A percentile compares a stretch with the other conserved stretches of the same genome.
These are phyloP conservation scores for Hemiscyllium ocellatum DNA, from an alignment of 2,113 vertebrate species.

Conservation along the genomic window DNA sequence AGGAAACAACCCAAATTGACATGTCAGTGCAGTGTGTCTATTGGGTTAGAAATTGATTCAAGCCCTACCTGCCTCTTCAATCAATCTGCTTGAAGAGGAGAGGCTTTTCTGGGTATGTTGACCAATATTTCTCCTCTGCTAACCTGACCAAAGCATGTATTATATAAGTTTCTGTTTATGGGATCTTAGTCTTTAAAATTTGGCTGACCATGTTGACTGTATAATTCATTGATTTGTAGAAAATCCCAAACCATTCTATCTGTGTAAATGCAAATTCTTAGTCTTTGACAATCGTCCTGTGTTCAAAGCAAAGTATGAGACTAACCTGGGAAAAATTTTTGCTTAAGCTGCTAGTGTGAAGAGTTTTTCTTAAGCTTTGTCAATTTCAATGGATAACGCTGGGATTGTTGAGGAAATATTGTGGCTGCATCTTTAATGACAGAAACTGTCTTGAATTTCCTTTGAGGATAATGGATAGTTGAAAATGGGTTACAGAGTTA, in stretches of 20 bases:
- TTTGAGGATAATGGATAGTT: neutral
- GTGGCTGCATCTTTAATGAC: neutral
- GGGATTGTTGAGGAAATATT: no score
- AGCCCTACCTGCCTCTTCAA: neutral
- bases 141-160: neutral
- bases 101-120: neutral
- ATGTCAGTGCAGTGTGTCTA: neutral
- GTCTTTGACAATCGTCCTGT: neutral
- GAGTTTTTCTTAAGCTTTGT: neutral
- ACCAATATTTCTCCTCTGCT: neutral
- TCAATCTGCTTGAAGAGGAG: neutral
- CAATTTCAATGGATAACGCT: neutral
- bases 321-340: neutral
- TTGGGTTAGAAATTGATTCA: neutral
- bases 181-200: neutral
- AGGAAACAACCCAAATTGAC: neutral
- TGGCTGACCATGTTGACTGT: neutral
- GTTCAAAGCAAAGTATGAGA: neutral
- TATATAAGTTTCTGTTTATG: neutral
- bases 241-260: no score
- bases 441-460: neutral
- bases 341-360: neutral
- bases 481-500: neutral
- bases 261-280: neutral
- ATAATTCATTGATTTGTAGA: neutral